phyloP scores from a whole-genome alignment of 1,140 invertebrate species.

The Halyomorpha halys region DNA sequence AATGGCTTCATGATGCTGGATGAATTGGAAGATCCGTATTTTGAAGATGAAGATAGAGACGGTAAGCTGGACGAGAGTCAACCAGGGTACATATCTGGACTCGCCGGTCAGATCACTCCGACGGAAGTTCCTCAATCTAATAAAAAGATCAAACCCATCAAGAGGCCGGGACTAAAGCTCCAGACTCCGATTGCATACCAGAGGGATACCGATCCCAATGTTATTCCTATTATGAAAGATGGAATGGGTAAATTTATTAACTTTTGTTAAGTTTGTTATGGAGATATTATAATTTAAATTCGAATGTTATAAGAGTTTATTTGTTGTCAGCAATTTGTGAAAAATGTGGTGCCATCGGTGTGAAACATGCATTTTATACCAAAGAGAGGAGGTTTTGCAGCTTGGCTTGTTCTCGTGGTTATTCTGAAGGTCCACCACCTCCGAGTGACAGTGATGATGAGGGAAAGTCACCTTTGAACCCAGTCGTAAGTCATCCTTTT shows the following conservation, averaged over 20 bases:
- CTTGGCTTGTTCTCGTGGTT: slow-evolving; percentile 56
- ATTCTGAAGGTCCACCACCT: slow-evolving; percentile 33
- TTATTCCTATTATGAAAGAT: slow-evolving; percentile 69
- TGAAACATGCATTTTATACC: slow-evolving; percentile 82
- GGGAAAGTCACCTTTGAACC: neutral
- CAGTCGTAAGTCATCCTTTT: neutral
- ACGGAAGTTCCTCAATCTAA: slow-evolving; percentile 35
- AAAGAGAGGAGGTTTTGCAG: slow-evolving; percentile 71
- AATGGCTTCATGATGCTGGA: slow-evolving; percentile 32
- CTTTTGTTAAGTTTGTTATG: neutral
- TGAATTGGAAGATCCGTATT: slow-evolving; percentile 31
- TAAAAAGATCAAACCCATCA: slow-evolving; percentile 61
- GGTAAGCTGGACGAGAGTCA: slow-evolving; percentile 10
- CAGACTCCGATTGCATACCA: slow-evolving; percentile 72
- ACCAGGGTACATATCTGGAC: slow-evolving; percentile 37
- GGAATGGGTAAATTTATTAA: slow-evolving; percentile 53
- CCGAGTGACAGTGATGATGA: slow-evolving; percentile 9
- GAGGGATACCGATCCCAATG: slow-evolving; percentile 62
- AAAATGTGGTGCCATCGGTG: slow-evolving; percentile 78
- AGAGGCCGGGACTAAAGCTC: slow-evolving; percentile 60
- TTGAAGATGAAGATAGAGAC: slow-evolving; percentile 24
- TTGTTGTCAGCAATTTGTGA: slow-evolving; percentile 64
- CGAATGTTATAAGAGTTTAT: slow-evolving; percentile 14
- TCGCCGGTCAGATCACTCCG: slow-evolving; percentile 46
- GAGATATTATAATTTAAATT: too few species aligned